Evolutionary conservation across 2,113 vertebrate genomes (phyloP).

Genomic region (Entelurus aequoreus): DNA sequence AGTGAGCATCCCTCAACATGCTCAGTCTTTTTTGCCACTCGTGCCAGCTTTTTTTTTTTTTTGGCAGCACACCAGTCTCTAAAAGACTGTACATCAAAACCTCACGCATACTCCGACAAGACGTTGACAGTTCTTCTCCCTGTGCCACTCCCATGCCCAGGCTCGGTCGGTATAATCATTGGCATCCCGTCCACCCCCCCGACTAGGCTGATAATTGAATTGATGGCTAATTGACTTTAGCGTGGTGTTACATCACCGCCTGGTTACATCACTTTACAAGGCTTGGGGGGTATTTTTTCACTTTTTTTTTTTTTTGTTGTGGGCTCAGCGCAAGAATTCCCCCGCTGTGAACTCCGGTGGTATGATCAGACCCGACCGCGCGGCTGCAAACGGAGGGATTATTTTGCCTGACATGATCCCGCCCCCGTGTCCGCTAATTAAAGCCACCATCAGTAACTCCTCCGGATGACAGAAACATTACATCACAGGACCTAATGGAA

Average conservation of each 20-base stretch:
- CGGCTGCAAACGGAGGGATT: conserved; percentile 58
- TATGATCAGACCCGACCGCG: conserved; percentile 38
- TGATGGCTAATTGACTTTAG: conserved; percentile 64
- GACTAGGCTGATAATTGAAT: conserved; percentile 56
- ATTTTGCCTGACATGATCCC: conserved; percentile 53
- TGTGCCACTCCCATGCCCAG: background rate
- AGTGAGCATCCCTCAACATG: no score
- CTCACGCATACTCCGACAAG: no score
- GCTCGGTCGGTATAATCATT: no score
- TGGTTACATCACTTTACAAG: conserved; percentile 5
- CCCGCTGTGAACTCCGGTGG: conserved; percentile 33
- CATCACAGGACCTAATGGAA: conserved; percentile 41
- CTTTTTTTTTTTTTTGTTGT: conserved; percentile 2
- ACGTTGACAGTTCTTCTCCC: background rate
- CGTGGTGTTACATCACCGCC: conserved; percentile 28
- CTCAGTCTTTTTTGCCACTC: no score
- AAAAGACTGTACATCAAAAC: no score
- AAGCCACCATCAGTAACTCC: conserved; percentile 23
- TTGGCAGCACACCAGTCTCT: no score
- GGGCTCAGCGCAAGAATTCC: conserved; percentile 25
- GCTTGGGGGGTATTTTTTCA: background rate
- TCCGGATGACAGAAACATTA: conserved; percentile 49
- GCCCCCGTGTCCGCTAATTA: background rate
- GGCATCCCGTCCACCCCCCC: background rate
- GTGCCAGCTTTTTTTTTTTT: no score